Conservation (phyloP, 2,113 vertebrate species). For the Uria aalge region DNA sequence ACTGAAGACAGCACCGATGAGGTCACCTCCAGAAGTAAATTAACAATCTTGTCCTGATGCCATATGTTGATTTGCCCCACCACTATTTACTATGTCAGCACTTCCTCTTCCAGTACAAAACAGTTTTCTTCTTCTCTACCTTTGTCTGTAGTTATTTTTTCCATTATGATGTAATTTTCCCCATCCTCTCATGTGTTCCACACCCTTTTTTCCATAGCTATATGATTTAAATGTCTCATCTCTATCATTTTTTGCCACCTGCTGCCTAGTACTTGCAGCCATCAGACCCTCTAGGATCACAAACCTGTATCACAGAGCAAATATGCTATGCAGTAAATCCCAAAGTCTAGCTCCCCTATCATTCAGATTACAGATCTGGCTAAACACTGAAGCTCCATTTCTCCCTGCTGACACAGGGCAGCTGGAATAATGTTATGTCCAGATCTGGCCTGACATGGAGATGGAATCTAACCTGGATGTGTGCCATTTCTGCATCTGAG, state of each 20-base stretch:
- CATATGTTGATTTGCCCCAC: not conserved
- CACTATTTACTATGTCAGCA: not conserved
- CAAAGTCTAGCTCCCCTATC: not conserved
- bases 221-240: not conserved
- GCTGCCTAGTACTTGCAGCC: not conserved
- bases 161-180: not conserved
- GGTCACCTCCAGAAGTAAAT: slow-evolving; percentile 3
- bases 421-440: not conserved
- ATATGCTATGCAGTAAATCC: not conserved
- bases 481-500: not conserved
- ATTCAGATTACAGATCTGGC: not conserved
- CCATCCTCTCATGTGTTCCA: slow-evolving; percentile 2
- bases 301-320: not conserved
- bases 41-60: not conserved
- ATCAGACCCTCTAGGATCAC: not conserved
- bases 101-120: slow-evolving; percentile 8
- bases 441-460: not conserved
- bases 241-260: not conserved
- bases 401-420: not conserved
- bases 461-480: not conserved
- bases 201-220: not conserved
- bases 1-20: not conserved
- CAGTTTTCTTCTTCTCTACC: not conserved
- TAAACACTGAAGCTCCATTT: not conserved
- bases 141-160: slow-evolving; percentile 14